phyloP scores from a whole-genome alignment of 2,888 invertebrate species.

The Oscheius sp. region DNA sequence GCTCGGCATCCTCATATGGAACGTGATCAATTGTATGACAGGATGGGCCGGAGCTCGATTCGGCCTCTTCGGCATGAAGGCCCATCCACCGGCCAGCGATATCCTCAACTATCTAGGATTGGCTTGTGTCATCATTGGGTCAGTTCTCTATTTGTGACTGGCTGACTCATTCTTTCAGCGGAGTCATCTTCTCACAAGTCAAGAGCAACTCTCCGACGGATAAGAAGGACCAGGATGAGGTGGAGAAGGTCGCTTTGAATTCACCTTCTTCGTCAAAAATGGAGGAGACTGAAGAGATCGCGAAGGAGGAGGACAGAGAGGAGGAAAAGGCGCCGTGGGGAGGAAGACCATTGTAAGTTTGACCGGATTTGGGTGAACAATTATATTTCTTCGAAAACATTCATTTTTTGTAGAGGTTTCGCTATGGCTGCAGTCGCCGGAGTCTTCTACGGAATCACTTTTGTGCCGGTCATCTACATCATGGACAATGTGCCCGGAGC shows the following conservation, averaged over 20 bases:
- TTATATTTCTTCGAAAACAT: too few relatives aligned
- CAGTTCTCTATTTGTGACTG: not conserved
- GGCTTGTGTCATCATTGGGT: constrained; percentile 67
- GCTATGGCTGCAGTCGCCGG: constrained; percentile 75
- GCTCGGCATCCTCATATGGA: constrained; percentile 77
- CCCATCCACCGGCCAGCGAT: constrained; percentile 54
- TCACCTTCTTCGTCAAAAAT: constrained; percentile 22
- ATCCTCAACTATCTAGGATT: constrained; percentile 68
- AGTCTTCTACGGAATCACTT: constrained; percentile 75
- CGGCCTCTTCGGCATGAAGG: constrained; percentile 66
- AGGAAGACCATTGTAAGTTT: constrained; percentile 38
- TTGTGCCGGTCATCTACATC: constrained; percentile 76
- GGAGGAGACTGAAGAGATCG: constrained; percentile 31
- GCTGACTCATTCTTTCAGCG: constrained; percentile 47
- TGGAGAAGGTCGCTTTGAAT: constrained; percentile 47
- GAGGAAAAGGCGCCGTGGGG: constrained; percentile 8
- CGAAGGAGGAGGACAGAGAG: constrained; percentile 20
- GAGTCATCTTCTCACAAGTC: constrained; percentile 66
- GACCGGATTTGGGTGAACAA: not conserved
- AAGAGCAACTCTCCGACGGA: constrained; percentile 41
- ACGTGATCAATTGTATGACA: constrained; percentile 75
- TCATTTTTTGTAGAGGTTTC: constrained; percentile 72
- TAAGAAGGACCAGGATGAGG: constrained; percentile 35
- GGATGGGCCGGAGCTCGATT: constrained; percentile 73
- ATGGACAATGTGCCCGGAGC: constrained; percentile 69